Evolutionary conservation across 2,113 vertebrate species (phyloP), one percentile per base, ranked within the genome.

Genomic region (Antennarius striatus): DNA sequence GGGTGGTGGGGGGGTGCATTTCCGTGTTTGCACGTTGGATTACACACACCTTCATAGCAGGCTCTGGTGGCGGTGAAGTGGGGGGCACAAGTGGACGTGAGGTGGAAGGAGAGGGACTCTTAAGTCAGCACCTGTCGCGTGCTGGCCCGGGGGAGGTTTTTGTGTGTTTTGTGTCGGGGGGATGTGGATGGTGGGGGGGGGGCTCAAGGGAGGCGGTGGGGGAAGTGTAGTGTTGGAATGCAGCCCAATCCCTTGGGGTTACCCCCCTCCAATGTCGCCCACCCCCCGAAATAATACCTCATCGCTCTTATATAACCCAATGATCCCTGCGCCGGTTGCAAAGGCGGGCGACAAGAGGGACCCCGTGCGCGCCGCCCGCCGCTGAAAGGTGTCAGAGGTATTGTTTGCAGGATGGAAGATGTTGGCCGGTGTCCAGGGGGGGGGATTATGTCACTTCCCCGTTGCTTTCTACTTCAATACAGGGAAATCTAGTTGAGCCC

Each of bases 71-170:
- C 57, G 22, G 52, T 66, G 75, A 79, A 70, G 22, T 73, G 57
- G 85, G 81, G 62, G 75, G 83, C 73, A 82, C 56, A 83, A 89
- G 86, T 83, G 71, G 56, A 32, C 10, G 63, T 71, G 57, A 76
- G 75, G 63, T 78, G 87, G 87, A 89, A 84, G 51, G 81, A 63
- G 73, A 68, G 80, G 54, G 10, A 61, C 82, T 84, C 83, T 90
- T 88, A 90, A 89, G 88, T 91, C 90, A 85, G 90, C 91, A 89
- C 89, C 92, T 90, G 90, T 90, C 90, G 72, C 81, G 82, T 90
- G 87, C 71, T 75, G 65, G 84, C 75, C 85, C 73, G 30, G 13
- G 60, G 81, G 79, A 67, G 64, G 52, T 30, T 36, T 40, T 52
- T 6, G 4, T 51, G 43, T 62, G 50, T 43, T 10, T 30, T 46